Base-by-base conservation (phyloP, 2,113 vertebrate species). In the Nannospalax galili region DNA sequence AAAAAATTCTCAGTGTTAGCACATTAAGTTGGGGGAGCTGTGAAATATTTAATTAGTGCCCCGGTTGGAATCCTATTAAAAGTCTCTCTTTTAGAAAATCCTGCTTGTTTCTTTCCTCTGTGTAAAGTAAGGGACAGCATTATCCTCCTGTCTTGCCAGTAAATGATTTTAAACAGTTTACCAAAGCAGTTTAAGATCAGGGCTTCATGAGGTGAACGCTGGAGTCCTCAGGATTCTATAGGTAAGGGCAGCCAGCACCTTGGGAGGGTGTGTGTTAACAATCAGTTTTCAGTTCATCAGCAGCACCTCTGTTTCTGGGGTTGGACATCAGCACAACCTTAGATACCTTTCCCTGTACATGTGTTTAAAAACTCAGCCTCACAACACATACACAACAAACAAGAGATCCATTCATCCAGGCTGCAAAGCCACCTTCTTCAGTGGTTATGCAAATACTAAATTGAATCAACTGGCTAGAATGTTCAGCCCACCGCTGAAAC, bases 371-470 rank as follows among this genome's bases (percentile, higher is more conserved):
- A 67, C 56, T 75, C 84, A 88, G 35, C 48, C 48, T 48, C 45
- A 72, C 40, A 87, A 85, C 89, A 77, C 69, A 69, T 42, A 60
- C 80, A 91, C 65, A 62, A 67, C 95, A 97, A 95, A 97, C 96
- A 97, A 96, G 97, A 95, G 96, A 70, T 81, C 95, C 69, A 97
- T 97, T 97, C 96, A 97, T 42, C 1, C 79, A 92, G 86, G 60
- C 89, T 85, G 92, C 84, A 97, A 84, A 94, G 93, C 95, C 92
- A 97, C 95, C 93, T 95, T 96, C 88, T 96, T 96, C 84, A 52
- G 79, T 88, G 95, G 79, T 96, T 97, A 91, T 97, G 97, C 92
- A 97, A 93, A 96, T 96, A 80, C 67, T 90, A 97, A 97, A 97
- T 98, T 96, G 93, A 97, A 97, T 97, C 97, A 97, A 96, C 84